Base-by-base conservation (phyloP, 2,888 invertebrate genomes). In the Drosophila algonquin region DNA sequence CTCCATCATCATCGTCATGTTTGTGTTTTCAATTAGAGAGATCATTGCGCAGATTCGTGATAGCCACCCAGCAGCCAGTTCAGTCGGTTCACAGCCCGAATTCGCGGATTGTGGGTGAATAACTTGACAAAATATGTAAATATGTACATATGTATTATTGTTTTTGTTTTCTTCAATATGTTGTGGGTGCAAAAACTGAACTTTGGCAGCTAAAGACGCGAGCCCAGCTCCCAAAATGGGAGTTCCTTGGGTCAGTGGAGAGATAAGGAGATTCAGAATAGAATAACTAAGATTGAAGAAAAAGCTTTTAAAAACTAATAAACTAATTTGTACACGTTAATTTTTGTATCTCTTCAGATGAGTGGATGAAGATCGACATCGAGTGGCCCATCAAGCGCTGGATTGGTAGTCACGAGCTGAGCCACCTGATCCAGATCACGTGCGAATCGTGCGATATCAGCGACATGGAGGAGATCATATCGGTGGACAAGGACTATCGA, bases 321-420 rank as follows among this genome's bases (percentile, higher is more conserved):
- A n/a, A 52, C 48, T 59, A 45, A 48, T 8, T 30, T 9, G 10
- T 35, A 1, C 4, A 35, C 6, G 1, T 35, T 5, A 5, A 14
- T 14, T 40, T 40, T 40, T 14, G 6, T 40, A 14, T 6, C 6
- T 14, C 46, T 79, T 1, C 92, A 95, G 96, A 95, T 89, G 96
- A 96, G 21, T 97, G 97, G 97, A 94, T 96, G 76, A 94, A 96
- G 80, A 94, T 96, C 59, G 96, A 97, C 86, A 94, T 97, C 9
- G 95, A 95, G 5, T 95, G 95, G 93, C 94, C 95, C 0, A 94
- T 96, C 9, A 93, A 95, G 68, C 95, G 95, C 61, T 97, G 97
- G 97, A 92, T 96, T 52, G 94, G 95, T 61, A 94, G 94, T 51
- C 93, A 94, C 64, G 94, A 95, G 82, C 93, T 95, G 51, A 93